Conservation (phyloP, 2,797 vertebrate genomes). For the Vespertilio murinus region DNA sequence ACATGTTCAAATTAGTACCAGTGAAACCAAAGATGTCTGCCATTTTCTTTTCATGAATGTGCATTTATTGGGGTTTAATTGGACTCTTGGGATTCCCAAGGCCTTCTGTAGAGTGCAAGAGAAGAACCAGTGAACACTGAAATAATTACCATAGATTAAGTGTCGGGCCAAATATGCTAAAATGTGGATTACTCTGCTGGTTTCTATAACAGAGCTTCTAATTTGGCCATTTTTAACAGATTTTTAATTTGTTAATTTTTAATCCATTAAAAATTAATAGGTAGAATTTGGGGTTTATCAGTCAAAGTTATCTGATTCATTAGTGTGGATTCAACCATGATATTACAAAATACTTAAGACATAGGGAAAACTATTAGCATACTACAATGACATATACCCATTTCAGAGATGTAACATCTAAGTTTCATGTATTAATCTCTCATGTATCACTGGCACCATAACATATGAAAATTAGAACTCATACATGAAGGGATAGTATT, state of each 20-base stretch:
- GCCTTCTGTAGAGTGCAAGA: background rate
- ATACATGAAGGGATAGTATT: background rate
- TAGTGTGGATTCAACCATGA: background rate
- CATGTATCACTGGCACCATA: rapidly evolving
- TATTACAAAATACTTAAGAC: background rate
- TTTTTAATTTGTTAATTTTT: background rate
- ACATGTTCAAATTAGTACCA: background rate
- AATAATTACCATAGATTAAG: background rate
- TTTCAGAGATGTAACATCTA: background rate
- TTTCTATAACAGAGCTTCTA: background rate
- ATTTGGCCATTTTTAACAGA: background rate
- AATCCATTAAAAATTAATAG: slow-evolving; percentile 11
- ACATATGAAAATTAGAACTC: background rate
- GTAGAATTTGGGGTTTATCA: background rate
- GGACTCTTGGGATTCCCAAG: background rate
- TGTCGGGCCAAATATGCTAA: background rate
- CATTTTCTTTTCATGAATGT: background rate
- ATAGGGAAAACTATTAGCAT: background rate
- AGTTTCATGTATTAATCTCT: background rate
- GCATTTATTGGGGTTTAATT: background rate
- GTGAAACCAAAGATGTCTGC: background rate
- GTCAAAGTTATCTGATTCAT: background rate
- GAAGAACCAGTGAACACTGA: background rate
- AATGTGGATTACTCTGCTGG: background rate
- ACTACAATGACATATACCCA: background rate